A percentile compares a stretch with the other conserved stretches of the same genome.
These are phyloP conservation scores for Spisula subtruncata DNA, from an alignment of 2,888 invertebrate genomes.

Conservation along the genomic window DNA sequence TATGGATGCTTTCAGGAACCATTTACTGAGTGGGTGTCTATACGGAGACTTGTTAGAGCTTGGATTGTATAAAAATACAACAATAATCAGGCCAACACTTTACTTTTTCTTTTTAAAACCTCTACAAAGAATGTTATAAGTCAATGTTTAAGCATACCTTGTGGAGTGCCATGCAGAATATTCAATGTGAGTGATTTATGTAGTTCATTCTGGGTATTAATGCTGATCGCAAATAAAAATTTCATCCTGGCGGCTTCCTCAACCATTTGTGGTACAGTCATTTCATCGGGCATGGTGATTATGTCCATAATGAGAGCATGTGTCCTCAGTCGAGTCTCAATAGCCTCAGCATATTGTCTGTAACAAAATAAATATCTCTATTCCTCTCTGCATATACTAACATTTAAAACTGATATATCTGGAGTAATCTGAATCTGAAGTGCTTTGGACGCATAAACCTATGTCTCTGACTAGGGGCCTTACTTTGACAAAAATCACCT, in stretches of 20 bases:
- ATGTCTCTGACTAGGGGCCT: no score
- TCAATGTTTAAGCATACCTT: constrained; percentile 90
- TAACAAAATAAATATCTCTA: neutral
- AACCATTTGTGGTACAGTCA: constrained; percentile 92
- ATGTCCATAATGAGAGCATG: constrained; percentile 93
- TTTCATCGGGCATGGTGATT: constrained; percentile 96
- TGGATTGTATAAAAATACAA: no score
- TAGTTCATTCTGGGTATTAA: constrained; percentile 95
- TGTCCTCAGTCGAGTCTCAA: constrained; percentile 93
- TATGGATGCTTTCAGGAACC: no score
- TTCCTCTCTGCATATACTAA: no score
- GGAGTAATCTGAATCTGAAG: no score
- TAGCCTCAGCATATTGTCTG: constrained; percentile 95
- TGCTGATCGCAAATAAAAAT: constrained; percentile 95
- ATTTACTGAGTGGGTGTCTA: no score
- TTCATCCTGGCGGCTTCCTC: constrained; percentile 96
- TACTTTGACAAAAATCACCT: no score
- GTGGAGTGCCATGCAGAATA: constrained; percentile 94
- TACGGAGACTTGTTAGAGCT: no score
- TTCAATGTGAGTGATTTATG: constrained; percentile 95
- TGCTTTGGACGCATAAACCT: no score
- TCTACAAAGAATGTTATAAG: neutral
- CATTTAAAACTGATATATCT: no score
- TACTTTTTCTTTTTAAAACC: neutral
- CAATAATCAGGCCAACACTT: no score